Conservation (phyloP, 2,113 vertebrate species). For the Anas platyrhynchos region DNA sequence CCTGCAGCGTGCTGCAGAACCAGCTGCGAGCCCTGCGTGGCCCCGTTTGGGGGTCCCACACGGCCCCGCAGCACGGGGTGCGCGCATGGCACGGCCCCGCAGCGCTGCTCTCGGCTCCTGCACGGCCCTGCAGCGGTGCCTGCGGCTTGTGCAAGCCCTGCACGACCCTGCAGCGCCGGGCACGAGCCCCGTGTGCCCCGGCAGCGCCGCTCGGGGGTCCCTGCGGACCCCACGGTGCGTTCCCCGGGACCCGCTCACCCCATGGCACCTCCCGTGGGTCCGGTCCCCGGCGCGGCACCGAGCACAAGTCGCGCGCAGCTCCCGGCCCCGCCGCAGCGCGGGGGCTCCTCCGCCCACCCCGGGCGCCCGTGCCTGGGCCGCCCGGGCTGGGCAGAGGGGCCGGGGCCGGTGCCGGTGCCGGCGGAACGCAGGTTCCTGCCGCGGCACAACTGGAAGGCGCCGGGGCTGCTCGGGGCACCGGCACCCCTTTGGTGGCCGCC, state of each 20-base stretch:
- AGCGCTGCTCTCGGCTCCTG: background rate
- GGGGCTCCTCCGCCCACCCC: no score
- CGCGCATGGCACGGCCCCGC: no score
- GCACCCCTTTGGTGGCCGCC: no score
- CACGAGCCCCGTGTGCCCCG: background rate
- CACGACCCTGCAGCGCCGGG: no score
- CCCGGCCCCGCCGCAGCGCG: no score
- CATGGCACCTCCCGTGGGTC: background rate
- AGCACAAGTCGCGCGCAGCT: no score
- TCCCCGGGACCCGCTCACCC: background rate
- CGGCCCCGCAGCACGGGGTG: background rate
- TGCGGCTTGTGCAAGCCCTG: no score
- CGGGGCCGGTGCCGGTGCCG: no score
- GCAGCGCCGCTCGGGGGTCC: background rate
- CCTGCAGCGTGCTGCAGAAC: fast-evolving
- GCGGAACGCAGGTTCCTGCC: background rate
- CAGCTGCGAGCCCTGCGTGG: background rate
- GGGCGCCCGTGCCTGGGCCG: no score
- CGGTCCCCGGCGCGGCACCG: no score
- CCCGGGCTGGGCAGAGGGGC: no score
- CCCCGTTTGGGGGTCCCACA: fast-evolving
- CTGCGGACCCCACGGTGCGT: fast-evolving
- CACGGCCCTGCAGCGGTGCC: background rate
- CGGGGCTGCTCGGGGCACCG: no score
- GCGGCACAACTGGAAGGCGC: background rate